Base-by-base conservation (phyloP, 2,797 vertebrate species). In the Myotis vivesi region DNA sequence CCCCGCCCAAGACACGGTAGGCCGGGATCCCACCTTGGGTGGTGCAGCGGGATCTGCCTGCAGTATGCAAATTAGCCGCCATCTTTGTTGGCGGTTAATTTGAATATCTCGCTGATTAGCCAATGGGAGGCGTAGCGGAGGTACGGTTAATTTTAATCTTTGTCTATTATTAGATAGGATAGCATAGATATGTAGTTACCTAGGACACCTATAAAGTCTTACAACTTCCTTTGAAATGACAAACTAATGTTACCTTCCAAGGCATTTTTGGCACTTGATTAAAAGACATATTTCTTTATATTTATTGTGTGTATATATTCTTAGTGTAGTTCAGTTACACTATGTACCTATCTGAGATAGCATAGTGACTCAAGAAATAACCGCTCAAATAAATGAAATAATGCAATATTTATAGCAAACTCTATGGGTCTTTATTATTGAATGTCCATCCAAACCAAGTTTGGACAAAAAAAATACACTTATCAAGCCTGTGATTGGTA, bases 251-350 rank as follows among this genome's bases (percentile, higher is more conserved):
- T 75, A 17, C 2, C 10, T 84, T 73, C 12, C 3, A 36, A 49
- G 28, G 6, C 25, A 41, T 36, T 77, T 44, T 49, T 75, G n/a
- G 20, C 6, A 30, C 30, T 53, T 76, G 20, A 30, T 22, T 57
- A 41, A n/a, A 68, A 79, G 19, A 23, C 5, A 38, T 20, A 64
- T 12, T 46, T 83, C 64, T 46, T 66, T 68, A 25, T 5, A 38
- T 33, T 6, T n/a, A 36, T 22, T 38, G 4, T 38, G 0, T 9
- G 0, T 16, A 25, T 0, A 33, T 33, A 55, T 5, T 17, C 46
- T 81, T n/a, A 6, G 6, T 84, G 12, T 44, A 76, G 38, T 68
- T 51, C 2, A 46, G 23, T 57, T 79, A 36, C 10, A 59, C 9
- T 16, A 44, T 20, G 16, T 10, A 15, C 13, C n/a, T 77, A 6